These are phyloP conservation scores for Netelia fuscicornis DNA, from an alignment of 2,888 invertebrate genomes.

Conservation along the genomic window DNA sequence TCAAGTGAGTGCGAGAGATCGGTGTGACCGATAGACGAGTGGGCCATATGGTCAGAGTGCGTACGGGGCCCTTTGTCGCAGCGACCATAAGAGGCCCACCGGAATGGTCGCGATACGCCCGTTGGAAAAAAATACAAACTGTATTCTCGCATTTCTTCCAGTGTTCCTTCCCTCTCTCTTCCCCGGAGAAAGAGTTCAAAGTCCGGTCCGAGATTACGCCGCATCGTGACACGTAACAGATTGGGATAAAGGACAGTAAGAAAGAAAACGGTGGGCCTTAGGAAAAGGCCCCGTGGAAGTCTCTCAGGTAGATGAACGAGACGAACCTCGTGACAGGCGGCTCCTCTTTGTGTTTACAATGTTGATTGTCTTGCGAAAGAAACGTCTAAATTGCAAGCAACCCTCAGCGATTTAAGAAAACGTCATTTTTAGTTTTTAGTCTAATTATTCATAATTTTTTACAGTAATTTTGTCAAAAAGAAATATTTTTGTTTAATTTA, in stretches of 20 bases:
- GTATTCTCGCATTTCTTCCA: slow-evolving; percentile 53
- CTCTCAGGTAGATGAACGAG: slow-evolving; percentile 12
- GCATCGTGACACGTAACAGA: slow-evolving; percentile 73
- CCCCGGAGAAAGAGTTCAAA: slow-evolving; percentile 60
- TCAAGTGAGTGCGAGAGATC: slow-evolving; percentile 70
- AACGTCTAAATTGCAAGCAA: not conserved
- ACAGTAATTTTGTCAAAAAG: too few species aligned
- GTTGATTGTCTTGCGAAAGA: not conserved
- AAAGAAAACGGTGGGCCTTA: slow-evolving; percentile 38
- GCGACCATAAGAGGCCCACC: slow-evolving; percentile 31
- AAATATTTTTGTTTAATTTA: too few species aligned
- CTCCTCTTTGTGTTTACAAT: slow-evolving; percentile 53
- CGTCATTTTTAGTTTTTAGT: too few species aligned
- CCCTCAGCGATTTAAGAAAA: too few species aligned
- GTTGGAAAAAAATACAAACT: slow-evolving; percentile 36
- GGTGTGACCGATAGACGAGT: slow-evolving; percentile 74
- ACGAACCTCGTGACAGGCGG: slow-evolving; percentile 20
- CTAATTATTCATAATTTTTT: too few species aligned
- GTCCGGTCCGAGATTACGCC: slow-evolving; percentile 64
- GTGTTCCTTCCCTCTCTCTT: not conserved
- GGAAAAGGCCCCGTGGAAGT: not conserved
- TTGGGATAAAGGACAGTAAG: slow-evolving; percentile 66
- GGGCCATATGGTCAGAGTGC: slow-evolving; percentile 67
- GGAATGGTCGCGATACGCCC: slow-evolving; percentile 65
- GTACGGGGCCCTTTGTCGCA: slow-evolving; percentile 70